Conservation (phyloP, 2,888 invertebrate species). For the Tetragonisca angustula region DNA sequence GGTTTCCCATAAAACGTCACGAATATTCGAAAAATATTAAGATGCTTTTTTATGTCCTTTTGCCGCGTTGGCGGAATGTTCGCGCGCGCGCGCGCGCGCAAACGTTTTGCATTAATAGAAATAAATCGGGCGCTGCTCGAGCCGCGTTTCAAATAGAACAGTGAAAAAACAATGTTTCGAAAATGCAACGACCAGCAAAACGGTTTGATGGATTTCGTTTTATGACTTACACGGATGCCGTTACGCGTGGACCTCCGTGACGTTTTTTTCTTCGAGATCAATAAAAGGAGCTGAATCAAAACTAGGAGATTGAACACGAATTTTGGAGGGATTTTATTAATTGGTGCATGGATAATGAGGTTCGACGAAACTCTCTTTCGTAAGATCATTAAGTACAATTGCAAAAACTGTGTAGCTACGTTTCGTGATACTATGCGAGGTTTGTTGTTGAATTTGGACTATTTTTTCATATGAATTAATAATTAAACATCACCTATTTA, state of each 20-base stretch:
- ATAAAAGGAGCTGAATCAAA: not conserved
- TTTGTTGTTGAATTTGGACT: not conserved
- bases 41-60: slow-evolving; percentile 47
- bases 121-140: slow-evolving; percentile 38
- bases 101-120: slow-evolving; percentile 40
- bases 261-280: not conserved
- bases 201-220: slow-evolving; percentile 40
- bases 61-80: not conserved
- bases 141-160: slow-evolving; percentile 11
- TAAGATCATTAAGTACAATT: not conserved
- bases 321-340: not conserved
- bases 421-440: not conserved
- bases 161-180: slow-evolving; percentile 44
- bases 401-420: not conserved
- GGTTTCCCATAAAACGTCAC: slow-evolving; percentile 49
- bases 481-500: too few relatives aligned
- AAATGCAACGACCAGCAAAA: slow-evolving; percentile 36
- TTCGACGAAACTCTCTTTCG: not conserved
- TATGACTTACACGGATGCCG: slow-evolving; percentile 10
- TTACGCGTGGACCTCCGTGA: not conserved
- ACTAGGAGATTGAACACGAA: not conserved
- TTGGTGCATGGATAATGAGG: not conserved
- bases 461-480: not conserved
- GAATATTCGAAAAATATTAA: slow-evolving; percentile 58
- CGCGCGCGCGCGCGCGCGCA: not conserved